Conservation (phyloP, 2,113 vertebrate genomes). For the Oceanites oceanicus region DNA sequence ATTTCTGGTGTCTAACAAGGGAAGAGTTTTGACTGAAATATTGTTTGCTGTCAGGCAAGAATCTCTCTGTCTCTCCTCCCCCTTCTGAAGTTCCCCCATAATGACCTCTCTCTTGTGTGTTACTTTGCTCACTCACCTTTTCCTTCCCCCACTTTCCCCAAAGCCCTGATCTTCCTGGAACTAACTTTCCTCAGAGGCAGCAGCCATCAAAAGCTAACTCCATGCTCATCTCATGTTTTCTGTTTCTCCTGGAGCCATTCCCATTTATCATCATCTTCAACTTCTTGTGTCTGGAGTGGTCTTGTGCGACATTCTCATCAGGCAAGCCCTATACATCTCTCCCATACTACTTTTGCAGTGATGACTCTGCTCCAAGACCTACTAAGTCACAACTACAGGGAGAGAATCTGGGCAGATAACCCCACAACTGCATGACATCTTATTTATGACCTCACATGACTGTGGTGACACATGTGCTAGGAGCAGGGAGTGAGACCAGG, state of each 20-base stretch:
- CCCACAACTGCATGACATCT: neutral
- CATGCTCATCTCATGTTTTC: neutral
- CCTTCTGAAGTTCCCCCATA: neutral
- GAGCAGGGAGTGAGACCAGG: neutral
- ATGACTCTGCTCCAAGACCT: neutral
- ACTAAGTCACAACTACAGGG: neutral
- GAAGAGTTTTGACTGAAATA: neutral
- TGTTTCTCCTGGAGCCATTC: neutral
- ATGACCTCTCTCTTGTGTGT: neutral
- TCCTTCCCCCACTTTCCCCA: neutral
- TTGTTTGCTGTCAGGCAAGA: neutral
- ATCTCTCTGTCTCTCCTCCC: neutral
- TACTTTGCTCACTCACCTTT: neutral
- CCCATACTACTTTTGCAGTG: neutral
- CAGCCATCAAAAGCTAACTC: neutral
- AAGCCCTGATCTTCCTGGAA: neutral
- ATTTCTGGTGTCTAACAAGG: neutral
- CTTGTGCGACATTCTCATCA: neutral
- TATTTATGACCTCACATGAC: neutral
- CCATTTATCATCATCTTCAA: neutral
- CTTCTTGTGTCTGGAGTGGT: neutral
- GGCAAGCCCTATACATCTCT: neutral
- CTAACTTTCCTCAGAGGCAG: neutral
- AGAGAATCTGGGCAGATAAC: neutral
- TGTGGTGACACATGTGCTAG: neutral